Evolutionary conservation across 2,797 vertebrate species (phyloP), one percentile per base, ranked within the genome.

Genomic region (Zenarchopterus dispar): DNA sequence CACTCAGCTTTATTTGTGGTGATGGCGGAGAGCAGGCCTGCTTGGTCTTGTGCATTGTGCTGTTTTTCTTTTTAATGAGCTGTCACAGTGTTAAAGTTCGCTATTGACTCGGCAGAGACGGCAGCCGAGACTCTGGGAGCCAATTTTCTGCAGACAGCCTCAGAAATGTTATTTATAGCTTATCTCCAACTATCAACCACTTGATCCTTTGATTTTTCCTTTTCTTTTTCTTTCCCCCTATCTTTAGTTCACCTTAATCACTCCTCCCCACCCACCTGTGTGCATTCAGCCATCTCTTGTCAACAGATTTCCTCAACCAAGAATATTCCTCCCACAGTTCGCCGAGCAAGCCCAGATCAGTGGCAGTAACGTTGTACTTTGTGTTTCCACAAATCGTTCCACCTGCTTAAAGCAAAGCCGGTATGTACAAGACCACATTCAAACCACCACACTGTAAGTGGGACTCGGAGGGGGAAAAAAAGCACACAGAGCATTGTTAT

Each of bases 51-150:
- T 77, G 77, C 61, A 59, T 84, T 80, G 75, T 77, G 77, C 82
- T 84, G 83, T 84, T 89, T 87, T 84, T 67, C 62, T 64, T 42
- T 77, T 90, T 89, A 91, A 90, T 89, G 87, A 91, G 85, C 84
- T 90, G 84, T 81, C 84, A 78, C 71, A 19, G 46, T 70, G 76
- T 78, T 81, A 52, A 88, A 84, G 76, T 85, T 88, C 89, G 77
- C 82, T 69, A 76, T 84, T 22, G 62, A 75, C 78, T 85, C 78
- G 78, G 75, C 75, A 78, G 73, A 80, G 66, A 77, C 77, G 73
- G 69, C 77, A 66, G 70, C 81, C 58, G 71, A 81, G 77, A 78
- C 75, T 58, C 72, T 41, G 57, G 52, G 56, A 79, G 73, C 80
- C 79, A 73, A 81, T 88, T 84, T 86, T 87, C 80, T 80, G 46